Evolutionary conservation across 2,888 invertebrate genomes (phyloP), one percentile per base, ranked within the genome.

Genomic region (Drosophila demipolita): DNA sequence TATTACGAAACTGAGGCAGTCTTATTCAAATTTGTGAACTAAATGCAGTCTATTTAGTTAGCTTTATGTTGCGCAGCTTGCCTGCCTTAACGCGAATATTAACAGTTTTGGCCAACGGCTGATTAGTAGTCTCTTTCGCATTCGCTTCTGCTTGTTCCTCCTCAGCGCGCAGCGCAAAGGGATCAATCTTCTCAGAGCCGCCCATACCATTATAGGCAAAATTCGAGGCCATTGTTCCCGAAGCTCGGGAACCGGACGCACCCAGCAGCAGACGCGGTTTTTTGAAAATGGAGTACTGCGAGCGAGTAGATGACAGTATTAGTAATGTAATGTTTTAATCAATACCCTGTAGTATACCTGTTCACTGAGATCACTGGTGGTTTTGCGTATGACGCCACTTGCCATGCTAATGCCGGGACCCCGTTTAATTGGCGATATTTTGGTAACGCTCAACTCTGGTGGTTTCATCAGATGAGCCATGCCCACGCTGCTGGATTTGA

Each of bases 401-500:
- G 63, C 61, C 85, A 87, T 82, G 49, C 50, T 78, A 0, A 78
- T 65, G 17, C 80, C 80, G 15, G 53, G 17, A 1, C 55, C 60
- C 6, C 62, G 58, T 61, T 90, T 90, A 20, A 74, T 84, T 12
- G 91, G 91, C 4, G 91, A 91, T 59, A 91, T 57, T 62, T 84
- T 89, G 54, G 67, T n/a, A 20, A 55, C 32, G 45, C 42, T n/a
- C n/a, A 72, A 32, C 2, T 62, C 50, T 7, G 72, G 53, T 7
- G 64, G 36, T 20, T 80, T 89, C 9, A 91, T 92, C 15, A 94
- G 63, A 0, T 94, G 93, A 0, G 93, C 80, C 48, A 95, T 81
- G 0, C 94, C 94, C 1, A 94, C 86, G 67, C 93, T 94, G 80
- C 94, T 94, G 11, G 95, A 94, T 81, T 94, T 94, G 15, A 95